Conservation (phyloP, 2,797 vertebrate species). For the Mycteria americana region DNA sequence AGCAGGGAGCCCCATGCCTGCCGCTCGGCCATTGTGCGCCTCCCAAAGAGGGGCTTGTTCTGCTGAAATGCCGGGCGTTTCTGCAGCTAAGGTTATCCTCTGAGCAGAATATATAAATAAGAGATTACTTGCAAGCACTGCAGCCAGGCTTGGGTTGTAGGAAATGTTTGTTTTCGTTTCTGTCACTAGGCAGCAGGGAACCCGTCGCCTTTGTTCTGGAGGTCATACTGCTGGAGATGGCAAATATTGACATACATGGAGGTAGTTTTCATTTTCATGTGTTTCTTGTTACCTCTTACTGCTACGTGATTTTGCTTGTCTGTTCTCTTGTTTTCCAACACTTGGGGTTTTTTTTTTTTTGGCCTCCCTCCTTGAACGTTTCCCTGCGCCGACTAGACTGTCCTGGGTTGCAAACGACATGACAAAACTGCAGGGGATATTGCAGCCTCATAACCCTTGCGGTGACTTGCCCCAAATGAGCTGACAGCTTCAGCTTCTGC, state of each 20-base stretch:
- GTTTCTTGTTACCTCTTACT: constrained; percentile 60
- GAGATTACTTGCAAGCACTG: not conserved
- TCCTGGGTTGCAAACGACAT: not conserved
- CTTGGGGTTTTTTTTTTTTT: not conserved
- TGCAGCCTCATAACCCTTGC: not conserved
- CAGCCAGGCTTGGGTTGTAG: constrained; percentile 20
- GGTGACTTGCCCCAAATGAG: not conserved
- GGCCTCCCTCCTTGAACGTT: not conserved
- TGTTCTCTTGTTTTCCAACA: not conserved
- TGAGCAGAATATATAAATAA: constrained; percentile 25
- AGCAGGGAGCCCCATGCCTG: not conserved
- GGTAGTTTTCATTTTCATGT: constrained; percentile 53
- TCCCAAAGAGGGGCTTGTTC: not conserved
- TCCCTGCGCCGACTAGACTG: not conserved
- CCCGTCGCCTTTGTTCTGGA: constrained; percentile 52
- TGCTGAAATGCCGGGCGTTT: not conserved
- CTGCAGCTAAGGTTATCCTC: constrained; percentile 13
- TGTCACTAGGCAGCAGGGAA: constrained; percentile 65
- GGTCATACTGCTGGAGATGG: constrained; percentile 44
- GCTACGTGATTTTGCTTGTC: constrained; percentile 16
- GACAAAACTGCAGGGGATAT: not conserved
- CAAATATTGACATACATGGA: constrained; percentile 68
- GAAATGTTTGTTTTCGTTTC: constrained; percentile 67
- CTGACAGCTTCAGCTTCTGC: not conserved
- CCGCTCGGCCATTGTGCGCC: not conserved